Conservation (phyloP, 1,140 invertebrate genomes). For the Gyrodactylus bullatarudis region DNA sequence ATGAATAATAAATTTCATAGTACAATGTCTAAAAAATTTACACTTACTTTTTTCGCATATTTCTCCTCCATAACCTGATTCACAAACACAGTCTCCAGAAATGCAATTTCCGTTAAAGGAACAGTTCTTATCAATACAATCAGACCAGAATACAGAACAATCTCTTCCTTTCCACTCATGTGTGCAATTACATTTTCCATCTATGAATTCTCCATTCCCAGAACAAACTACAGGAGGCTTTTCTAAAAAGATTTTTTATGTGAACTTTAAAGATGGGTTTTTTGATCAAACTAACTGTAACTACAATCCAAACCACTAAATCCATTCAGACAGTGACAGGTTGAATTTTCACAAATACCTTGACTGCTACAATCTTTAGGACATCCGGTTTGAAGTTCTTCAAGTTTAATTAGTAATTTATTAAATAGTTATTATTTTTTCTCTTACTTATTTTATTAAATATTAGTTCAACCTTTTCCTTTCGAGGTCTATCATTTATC, state of each 20-base stretch:
- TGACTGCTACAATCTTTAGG: not conserved
- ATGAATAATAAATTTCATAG: not conserved
- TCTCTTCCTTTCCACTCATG: not conserved
- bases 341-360: not conserved
- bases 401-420: not conserved
- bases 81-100: not conserved
- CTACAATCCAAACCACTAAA: not conserved
- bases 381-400: not conserved
- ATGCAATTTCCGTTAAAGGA: not conserved
- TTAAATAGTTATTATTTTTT: not conserved
- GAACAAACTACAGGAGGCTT: not conserved
- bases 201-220: not conserved
- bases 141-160: not conserved
- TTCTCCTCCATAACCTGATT: not conserved
- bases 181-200: not conserved
- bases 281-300: not conserved
- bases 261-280: not conserved
- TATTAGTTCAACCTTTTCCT: not conserved
- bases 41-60: not conserved
- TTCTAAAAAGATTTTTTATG: not conserved
- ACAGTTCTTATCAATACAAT: not conserved
- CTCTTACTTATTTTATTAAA: not conserved
- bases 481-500: not conserved
- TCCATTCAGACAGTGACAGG: not conserved
- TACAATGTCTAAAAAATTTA: no score